Evolutionary conservation across 2,888 invertebrate genomes (phyloP), one percentile per base, ranked within the genome.

Genomic region (Euphydryas editha): DNA sequence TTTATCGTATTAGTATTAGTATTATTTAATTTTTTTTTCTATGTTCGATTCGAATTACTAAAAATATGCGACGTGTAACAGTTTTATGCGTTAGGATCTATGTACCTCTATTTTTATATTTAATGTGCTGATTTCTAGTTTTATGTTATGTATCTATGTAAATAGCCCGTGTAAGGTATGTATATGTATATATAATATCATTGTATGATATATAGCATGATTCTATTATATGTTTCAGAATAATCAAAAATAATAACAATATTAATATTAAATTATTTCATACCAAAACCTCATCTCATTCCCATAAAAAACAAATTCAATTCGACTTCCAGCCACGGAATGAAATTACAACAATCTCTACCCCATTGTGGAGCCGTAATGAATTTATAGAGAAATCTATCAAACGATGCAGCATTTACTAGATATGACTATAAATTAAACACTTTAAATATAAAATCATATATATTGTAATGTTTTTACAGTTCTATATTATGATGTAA

Each of bases 261-360:
- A 24, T 59, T 59, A n/a, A 59, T 64, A 58, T 54, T 51, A 51
- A 64, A 51, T 64, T 46, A 54, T 36, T 54, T 24, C 20, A 64
- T 51, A 59, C 51, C 15, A 64, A 64, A n/a, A 59, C 44, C 20
- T 18, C 44, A 54, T 51, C 36, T 54, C 42, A 55, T 57, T 56
- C 37, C 37, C 63, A 63, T 60, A 63, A 68, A 67, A 72, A 68
- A 64, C 61, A 61, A 61, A 68, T 69, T 69, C 69, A 74, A 74
- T 74, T 74, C 72, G 67, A 72, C 73, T 73, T 70, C 55, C 64
- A 79, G 81, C 85, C 85, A 75, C 84, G 82, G 72, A 85, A 87
- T 84, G 76, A 75, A 81, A 81, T 87, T 83, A 83, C 78, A 75
- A 80, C 78, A 78, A 80, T 79, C 77, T 76, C 78, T 72, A 75